These are phyloP conservation scores for Bellardia pandia DNA, from an alignment of 2,888 invertebrate genomes.

Conservation along the genomic window DNA sequence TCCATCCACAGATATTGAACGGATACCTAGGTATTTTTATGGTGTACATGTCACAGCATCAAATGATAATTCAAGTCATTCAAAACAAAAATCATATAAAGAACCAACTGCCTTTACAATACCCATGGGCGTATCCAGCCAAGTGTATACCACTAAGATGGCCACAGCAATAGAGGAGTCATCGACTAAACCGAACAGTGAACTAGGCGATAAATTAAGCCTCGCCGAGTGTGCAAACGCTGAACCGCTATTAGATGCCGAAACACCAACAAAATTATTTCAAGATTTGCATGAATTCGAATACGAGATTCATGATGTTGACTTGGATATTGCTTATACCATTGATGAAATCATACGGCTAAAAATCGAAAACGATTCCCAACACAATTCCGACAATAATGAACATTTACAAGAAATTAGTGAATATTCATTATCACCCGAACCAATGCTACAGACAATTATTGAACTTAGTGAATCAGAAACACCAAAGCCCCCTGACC, in stretches of 20 bases:
- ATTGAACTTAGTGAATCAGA: conserved; percentile 67
- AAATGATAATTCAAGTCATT: conserved; percentile 43
- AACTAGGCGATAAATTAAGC: neutral
- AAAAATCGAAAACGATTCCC: conserved; percentile 24
- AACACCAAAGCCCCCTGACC: conserved; percentile 5
- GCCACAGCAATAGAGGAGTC: too few relatives aligned
- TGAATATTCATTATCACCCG: conserved; percentile 23
- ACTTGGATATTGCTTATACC: conserved; percentile 28
- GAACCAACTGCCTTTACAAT: conserved; percentile 77
- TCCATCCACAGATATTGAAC: conserved; percentile 43
- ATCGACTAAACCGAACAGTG: neutral
- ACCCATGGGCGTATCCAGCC: conserved; percentile 67
- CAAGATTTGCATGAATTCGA: conserved; percentile 51
- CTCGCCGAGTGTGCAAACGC: neutral
- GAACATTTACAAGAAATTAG: neutral
- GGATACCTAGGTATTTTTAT: conserved; percentile 75
- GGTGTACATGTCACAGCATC: conserved; percentile 71
- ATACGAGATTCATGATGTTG: conserved; percentile 12
- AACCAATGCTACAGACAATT: conserved; percentile 64
- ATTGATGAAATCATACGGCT: conserved; percentile 40
- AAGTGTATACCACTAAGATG: neutral
- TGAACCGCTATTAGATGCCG: conserved; percentile 53
- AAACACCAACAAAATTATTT: conserved; percentile 57
- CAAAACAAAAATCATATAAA: conserved; percentile 58
- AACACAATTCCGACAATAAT: conserved; percentile 1